Evolutionary conservation across 2,888 invertebrate species (phyloP).

Genomic region (Agrotis puta): DNA sequence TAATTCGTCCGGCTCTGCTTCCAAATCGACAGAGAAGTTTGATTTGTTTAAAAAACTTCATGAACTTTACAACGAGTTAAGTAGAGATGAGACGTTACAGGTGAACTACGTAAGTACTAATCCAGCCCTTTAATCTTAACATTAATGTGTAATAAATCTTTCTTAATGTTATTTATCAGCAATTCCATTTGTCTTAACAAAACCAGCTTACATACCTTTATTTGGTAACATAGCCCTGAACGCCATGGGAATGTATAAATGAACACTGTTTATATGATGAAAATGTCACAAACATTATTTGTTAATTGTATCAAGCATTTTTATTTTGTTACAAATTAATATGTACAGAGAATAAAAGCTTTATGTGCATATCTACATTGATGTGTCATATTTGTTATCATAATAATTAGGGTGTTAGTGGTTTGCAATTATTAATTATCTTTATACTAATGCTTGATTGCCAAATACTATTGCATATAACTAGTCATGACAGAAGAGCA

Average conservation of each 20-base stretch:
- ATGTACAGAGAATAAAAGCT: background rate
- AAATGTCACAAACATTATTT: too few species aligned
- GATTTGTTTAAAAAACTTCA: conserved; percentile 89
- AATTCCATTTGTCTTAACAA: background rate
- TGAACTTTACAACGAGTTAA: conserved; percentile 88
- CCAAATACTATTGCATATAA: background rate
- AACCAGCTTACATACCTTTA: background rate
- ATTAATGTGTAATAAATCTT: conserved; percentile 11
- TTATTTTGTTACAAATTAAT: background rate
- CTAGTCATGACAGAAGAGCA: background rate
- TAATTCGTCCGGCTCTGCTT: conserved; percentile 81
- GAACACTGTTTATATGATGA: too few species aligned
- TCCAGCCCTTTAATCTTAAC: conserved; percentile 17
- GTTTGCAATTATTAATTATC: conserved; percentile 2
- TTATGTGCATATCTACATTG: background rate
- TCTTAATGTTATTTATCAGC: conserved; percentile 11
- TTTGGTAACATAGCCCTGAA: background rate
- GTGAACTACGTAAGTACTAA: conserved; percentile 84
- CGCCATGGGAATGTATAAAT: background rate
- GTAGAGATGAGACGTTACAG: conserved; percentile 86
- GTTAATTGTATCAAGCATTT: background rate
- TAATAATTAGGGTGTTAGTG: conserved; percentile 14
- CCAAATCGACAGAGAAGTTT: conserved; percentile 85
- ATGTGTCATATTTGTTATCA: conserved; percentile 7
- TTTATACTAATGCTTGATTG: background rate